phyloP scores from a whole-genome alignment of 2,797 vertebrate genomes.

The Pipistrellus nathusii region DNA sequence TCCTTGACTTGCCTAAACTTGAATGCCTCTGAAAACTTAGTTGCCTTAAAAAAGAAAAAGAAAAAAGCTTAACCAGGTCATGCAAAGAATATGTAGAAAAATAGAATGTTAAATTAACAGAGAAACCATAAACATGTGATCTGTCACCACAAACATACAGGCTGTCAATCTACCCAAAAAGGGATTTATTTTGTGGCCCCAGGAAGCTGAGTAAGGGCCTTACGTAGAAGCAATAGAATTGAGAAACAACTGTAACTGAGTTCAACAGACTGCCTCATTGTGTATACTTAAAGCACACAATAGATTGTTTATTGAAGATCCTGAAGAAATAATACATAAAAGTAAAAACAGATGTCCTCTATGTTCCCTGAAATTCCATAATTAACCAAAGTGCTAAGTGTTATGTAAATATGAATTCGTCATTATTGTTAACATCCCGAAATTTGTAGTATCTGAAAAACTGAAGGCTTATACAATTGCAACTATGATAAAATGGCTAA shows the following conservation, averaged over 20 bases:
- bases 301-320: not conserved
- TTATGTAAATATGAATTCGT: not conserved
- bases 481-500: not conserved
- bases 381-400: not conserved
- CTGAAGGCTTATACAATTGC: not conserved
- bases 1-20: conserved; percentile 1
- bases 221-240: not conserved
- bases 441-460: not conserved
- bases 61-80: not conserved
- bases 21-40: not conserved
- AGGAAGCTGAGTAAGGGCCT: not conserved
- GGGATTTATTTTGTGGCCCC: not conserved
- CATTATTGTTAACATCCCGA: not conserved
- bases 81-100: not conserved
- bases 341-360: not conserved
- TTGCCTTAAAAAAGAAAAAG: not conserved
- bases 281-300: not conserved
- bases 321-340: not conserved
- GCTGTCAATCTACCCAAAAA: not conserved
- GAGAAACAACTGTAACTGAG: not conserved
- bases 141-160: not conserved
- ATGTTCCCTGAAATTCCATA: not conserved
- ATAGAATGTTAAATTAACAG: not conserved
- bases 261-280: not conserved
- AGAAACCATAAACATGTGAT: not conserved